Conservation (phyloP, 2,797 vertebrate genomes). For the Sebastes minor region DNA sequence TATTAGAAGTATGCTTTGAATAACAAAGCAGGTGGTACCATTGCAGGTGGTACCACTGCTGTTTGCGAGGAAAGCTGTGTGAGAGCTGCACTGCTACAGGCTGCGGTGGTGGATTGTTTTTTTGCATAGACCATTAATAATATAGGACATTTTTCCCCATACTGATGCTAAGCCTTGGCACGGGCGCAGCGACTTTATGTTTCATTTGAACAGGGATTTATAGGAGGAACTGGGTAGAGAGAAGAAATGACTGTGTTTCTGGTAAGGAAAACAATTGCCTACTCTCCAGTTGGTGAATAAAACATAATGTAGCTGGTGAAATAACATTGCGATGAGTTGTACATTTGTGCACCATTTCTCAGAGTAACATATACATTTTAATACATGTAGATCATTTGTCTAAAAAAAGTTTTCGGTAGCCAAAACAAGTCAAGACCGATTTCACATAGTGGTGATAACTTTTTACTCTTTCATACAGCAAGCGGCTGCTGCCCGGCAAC, state of each 20-base stretch:
- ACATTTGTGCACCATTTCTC: neutral
- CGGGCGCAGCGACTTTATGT: constrained; percentile 2
- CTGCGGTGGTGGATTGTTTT: constrained; percentile 18
- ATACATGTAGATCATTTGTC: neutral
- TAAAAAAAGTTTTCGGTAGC: neutral
- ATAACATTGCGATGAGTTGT: neutral
- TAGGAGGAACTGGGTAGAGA: neutral
- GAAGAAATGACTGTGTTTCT: neutral
- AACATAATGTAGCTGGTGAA: neutral
- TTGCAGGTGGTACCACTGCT: neutral
- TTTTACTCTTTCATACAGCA: neutral
- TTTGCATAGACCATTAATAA: constrained; percentile 49
- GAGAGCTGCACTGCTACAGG: constrained; percentile 17
- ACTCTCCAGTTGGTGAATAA: constrained; percentile 19
- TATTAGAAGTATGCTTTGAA: constrained; percentile 59
- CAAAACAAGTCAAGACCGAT: neutral
- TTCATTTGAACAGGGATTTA: constrained; percentile 41
- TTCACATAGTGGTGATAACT: neutral
- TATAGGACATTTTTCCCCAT: constrained; percentile 13
- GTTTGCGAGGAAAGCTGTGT: constrained; percentile 15
- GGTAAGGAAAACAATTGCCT: neutral
- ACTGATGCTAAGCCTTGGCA: constrained; percentile 14
- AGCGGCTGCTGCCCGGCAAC: neutral
- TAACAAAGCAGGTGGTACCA: constrained; percentile 64
- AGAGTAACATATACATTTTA: neutral